phyloP scores from a whole-genome alignment of 2,113 vertebrate genomes.

The Dromas ardeola region DNA sequence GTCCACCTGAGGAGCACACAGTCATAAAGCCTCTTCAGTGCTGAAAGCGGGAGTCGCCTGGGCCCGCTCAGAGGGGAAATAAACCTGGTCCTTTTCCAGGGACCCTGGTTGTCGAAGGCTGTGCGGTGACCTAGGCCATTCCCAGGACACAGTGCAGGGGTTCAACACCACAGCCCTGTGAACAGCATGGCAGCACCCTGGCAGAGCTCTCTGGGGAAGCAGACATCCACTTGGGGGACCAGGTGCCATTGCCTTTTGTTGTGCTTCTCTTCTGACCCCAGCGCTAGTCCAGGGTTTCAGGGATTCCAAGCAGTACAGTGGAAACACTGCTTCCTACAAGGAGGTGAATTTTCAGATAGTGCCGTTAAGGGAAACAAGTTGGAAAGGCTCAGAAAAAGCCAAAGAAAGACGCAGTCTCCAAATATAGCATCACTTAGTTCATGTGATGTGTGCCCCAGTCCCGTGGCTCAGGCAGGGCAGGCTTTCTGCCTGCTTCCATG shows the following conservation, averaged over 20 bases:
- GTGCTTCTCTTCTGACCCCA: not conserved
- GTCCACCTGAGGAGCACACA: rapidly evolving
- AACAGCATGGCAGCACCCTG: not conserved
- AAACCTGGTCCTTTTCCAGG: not conserved
- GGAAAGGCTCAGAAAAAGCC: constrained; percentile 1
- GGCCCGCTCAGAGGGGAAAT: not conserved
- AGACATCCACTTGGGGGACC: not conserved
- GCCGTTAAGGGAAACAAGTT: not conserved
- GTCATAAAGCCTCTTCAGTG: not conserved
- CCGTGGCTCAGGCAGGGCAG: not conserved
- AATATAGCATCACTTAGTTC: not conserved
- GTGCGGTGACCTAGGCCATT: not conserved
- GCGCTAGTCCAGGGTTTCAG: not conserved
- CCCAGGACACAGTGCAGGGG: not conserved
- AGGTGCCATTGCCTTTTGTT: not conserved
- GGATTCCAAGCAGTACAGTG: not conserved
- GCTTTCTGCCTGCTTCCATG: not conserved
- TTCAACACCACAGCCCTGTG: not conserved
- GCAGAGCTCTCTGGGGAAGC: not conserved
- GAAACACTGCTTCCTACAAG: not conserved
- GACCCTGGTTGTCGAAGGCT: not conserved
- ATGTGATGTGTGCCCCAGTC: not conserved
- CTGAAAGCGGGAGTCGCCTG: not conserved
- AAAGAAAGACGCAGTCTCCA: not conserved
- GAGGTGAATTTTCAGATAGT: not conserved